Evolutionary conservation across 2,797 vertebrate species (phyloP).

Genomic region (Scarus forsteni): DNA sequence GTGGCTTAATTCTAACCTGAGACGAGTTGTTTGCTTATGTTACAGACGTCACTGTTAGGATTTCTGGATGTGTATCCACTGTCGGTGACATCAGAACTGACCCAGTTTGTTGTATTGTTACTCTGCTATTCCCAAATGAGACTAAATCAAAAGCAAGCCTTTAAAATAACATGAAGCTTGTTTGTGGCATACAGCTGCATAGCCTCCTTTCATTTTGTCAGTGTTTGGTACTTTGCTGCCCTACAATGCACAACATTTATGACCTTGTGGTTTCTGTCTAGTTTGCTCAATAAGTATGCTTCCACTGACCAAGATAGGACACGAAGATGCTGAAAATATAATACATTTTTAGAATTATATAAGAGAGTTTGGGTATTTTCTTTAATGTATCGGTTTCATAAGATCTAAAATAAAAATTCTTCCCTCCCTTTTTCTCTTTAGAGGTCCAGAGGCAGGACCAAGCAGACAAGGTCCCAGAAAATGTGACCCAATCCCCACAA

Average conservation of each 20-base stretch:
- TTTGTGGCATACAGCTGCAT: neutral
- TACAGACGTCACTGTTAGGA: neutral
- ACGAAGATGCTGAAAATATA: neutral
- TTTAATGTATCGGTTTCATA: conserved; percentile 23
- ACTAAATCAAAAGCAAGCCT: neutral
- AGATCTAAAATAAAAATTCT: conserved; percentile 3
- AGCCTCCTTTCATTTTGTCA: neutral
- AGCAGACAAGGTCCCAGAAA: too few species aligned
- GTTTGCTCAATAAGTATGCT: neutral
- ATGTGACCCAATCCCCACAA: too few species aligned
- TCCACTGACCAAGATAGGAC: neutral
- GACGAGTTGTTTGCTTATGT: conserved; percentile 3
- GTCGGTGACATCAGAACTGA: conserved; percentile 9
- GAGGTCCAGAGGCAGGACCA: conserved; percentile 1
- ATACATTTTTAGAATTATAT: neutral
- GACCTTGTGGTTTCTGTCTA: neutral
- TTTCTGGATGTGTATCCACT: conserved; percentile 9
- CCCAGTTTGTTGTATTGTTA: conserved; percentile 41
- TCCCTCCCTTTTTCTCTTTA: conserved; percentile 9
- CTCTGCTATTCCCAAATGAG: conserved; percentile 25
- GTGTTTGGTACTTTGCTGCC: neutral
- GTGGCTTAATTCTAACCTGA: conserved; percentile 20
- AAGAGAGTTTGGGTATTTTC: conserved; percentile 6
- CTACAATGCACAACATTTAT: neutral
- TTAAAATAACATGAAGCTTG: neutral